Base-by-base conservation (phyloP, 1,140 invertebrate species). In the Chlorops oryzae region DNA sequence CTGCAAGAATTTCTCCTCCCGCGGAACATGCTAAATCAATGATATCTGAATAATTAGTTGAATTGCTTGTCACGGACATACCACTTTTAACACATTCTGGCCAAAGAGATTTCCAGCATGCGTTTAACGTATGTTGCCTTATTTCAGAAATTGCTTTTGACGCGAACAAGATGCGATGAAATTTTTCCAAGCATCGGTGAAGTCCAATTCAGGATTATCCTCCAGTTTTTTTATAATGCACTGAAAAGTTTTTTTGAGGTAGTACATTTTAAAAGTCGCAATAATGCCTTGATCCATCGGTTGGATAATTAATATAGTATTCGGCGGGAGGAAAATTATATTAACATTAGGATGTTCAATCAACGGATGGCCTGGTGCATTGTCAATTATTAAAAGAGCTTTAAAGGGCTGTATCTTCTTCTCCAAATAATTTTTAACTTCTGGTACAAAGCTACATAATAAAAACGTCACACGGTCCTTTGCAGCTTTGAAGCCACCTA, bases 91-190 rank as follows among this genome's bases (percentile, higher is more conserved):
- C 46, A 44, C 45, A 49, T 53, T 48, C 24, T 50, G 53, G 47
- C 53, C 48, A 55, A 50, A 55, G 32, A 41, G 34, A 5, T 55
- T 23, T 55, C 53, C 48, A 51, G 42, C 53, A 55, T 41, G 12
- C 42, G 24, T 50, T 50, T 45, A 55, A 45, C 12, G 52, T 54
- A 28, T 39, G 45, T 50, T 27, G 46, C 28, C 42, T 20, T 45
- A 54, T 38, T 10, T 50, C 24, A 21, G 21, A 28, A 3, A 49
- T 22, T 44, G 47, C 35, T 44, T 38, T n/a, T 15, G 34, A 22
- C 24, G 34, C 34, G 39, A 49, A 37, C 32, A 23, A 38, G 21
- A 54, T 27, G 46, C 47, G 45, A 50, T 49, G 45, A 50, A 50
- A 15, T 54, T 50, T 54, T 45, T 50, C 52, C 47, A 54, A 6